Evolutionary conservation across 2,888 invertebrate genomes (phyloP), one percentile per base, ranked within the genome.

Genomic region (Tipula lateralis): DNA sequence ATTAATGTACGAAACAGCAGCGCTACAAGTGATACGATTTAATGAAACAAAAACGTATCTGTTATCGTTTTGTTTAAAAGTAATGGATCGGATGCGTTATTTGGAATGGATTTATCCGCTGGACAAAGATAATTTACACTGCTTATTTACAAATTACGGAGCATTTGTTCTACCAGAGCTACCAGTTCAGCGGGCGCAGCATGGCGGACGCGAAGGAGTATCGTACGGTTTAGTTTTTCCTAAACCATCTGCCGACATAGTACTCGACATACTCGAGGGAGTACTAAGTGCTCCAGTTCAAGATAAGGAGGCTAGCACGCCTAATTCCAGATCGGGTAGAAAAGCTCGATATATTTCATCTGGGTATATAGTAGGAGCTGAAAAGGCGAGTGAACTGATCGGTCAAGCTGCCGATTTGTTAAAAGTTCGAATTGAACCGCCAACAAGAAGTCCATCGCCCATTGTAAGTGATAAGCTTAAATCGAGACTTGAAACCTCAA

Each of bases 151-250:
- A 4, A 92, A 93, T 82, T 94, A 92, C 88, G 94, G 94, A 13
- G 94, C 95, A 0, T 95, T 94, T 88, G 92, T 96, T 84, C 92
- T 96, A 86, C 95, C 95, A 0, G 94, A 96, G 89, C 91, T 94
- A 85, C 92, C 92, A 93, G 88, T 66, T 9, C 66, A 66, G 24
- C 24, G 66, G 7, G 24, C 24, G 6, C 66, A 66, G 12, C 66
- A 66, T 24, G 66, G 24, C 1, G 66, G 66, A 1, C 66, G 66
- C 9, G 66, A 66, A 3, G 66, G 66, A 12, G 91, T 13, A 88
- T 32, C 83, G 0, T 34, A 34, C 39, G 83, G 83, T 12, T 36
- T 83, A 6, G 34, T 83, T 3, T 36, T 83, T 24, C 83, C 83
- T 0, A 89, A 91, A 84, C 91, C 92, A 85, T 89, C 92, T 7